A percentile compares a stretch with the other conserved stretches of the same genome.
phyloP scores from a whole-genome alignment of 2,797 vertebrate species.

The Spea hammondii region DNA sequence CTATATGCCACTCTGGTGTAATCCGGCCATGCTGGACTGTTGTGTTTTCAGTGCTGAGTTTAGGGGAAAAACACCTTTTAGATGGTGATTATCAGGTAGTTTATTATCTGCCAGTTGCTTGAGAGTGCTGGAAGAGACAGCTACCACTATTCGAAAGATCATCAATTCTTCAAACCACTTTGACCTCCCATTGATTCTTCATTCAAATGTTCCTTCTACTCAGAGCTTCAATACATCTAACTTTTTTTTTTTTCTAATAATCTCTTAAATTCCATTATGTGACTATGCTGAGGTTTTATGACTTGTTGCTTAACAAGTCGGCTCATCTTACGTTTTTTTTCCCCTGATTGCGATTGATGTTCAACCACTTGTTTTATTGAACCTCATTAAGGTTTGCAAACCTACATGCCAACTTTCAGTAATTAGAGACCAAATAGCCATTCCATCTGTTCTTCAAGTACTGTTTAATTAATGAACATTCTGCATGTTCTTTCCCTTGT shows the following conservation, averaged over 20 bases:
- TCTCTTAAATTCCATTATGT: constrained; percentile 42
- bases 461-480: constrained; percentile 98
- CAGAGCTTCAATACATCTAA: no score
- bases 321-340: constrained; percentile 68
- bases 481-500: constrained; percentile 72
- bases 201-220: no score
- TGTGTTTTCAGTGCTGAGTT: no score
- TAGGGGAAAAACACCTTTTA: no score
- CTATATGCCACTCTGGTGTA: no score
- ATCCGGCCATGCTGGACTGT: no score
- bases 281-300: constrained; percentile 58
- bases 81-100: no score
- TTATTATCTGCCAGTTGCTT: no score
- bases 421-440: constrained; percentile 90
- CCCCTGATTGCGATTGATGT: constrained; percentile 82
- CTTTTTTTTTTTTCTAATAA: not conserved
- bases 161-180: not conserved
- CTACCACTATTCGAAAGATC: no score
- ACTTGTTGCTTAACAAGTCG: constrained; percentile 73
- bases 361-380: constrained; percentile 76
- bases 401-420: constrained; percentile 83
- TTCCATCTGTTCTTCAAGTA: constrained; percentile 93
- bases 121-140: no score
- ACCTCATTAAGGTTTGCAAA: constrained; percentile 76
- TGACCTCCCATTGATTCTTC: not conserved